These are phyloP conservation scores for Plagiodera versicolora DNA, from an alignment of 2,888 invertebrate genomes.

Conservation along the genomic window DNA sequence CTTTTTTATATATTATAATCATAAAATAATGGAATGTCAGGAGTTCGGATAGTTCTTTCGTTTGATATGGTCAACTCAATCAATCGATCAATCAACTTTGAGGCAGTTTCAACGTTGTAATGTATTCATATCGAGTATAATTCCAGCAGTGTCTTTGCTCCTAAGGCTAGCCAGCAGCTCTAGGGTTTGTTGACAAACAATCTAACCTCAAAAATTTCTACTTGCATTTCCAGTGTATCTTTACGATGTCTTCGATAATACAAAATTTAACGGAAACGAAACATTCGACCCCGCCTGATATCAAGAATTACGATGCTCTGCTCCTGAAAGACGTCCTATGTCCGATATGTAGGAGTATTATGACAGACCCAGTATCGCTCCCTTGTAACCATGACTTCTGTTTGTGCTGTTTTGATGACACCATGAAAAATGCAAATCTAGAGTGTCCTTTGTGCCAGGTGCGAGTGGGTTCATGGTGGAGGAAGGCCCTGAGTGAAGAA, in stretches of 20 bases:
- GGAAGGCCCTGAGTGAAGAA: conserved; percentile 71
- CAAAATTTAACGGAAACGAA: conserved; percentile 18
- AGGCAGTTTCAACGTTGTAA: too few relatives aligned
- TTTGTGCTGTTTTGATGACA: conserved; percentile 73
- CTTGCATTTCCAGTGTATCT: neutral
- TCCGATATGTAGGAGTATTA: conserved; percentile 78
- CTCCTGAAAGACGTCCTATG: conserved; percentile 58
- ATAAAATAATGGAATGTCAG: too few relatives aligned
- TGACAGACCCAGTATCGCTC: conserved; percentile 80
- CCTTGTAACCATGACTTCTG: conserved; percentile 84
- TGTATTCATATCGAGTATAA: too few relatives aligned
- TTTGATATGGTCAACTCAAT: too few relatives aligned
- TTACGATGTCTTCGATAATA: conserved; percentile 42
- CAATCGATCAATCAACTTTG: too few relatives aligned
- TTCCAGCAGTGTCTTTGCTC: too few relatives aligned
- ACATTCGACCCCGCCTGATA: conserved; percentile 38
- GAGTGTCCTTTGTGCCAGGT: conserved; percentile 81
- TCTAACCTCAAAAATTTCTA: neutral
- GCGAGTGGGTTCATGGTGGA: conserved; percentile 79
- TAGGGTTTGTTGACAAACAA: too few relatives aligned
- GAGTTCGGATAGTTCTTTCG: too few relatives aligned
- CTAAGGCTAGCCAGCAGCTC: too few relatives aligned
- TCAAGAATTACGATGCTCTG: conserved; percentile 46
- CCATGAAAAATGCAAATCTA: conserved; percentile 75
- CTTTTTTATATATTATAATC: too few relatives aligned